Base-by-base conservation (phyloP, 2,888 invertebrate genomes). In the Liodrosophila aerea region DNA sequence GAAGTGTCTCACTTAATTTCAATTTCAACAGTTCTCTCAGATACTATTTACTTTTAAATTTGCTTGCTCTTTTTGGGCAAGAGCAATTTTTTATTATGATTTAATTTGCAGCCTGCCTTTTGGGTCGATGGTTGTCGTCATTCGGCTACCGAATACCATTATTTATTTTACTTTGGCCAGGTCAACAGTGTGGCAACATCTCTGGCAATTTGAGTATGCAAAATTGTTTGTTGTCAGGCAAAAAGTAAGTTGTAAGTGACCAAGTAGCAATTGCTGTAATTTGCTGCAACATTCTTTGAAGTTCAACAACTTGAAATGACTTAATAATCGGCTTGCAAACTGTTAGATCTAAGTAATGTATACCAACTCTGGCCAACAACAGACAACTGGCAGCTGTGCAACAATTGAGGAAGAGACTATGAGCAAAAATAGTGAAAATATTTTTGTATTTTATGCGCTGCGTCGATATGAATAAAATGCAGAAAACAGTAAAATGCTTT, bases 401-500 rank as follows among this genome's bases (percentile, higher is more conserved):
- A 4, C 22, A n/a, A 7, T 9, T 5, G 34, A 22, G 33, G 37
- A 51, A 41, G 43, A 46, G 59, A 51, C 31, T 39, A 52, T 43
- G 56, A 60, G 69, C 78, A 70, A 82, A 85, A 85, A 77, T 82
- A 76, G 85, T 74, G 68, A 44, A 76, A 75, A 82, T 60, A 74
- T 74, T 62, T 70, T 59, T 59, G 73, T 64, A 70, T 78, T 78
- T 73, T 68, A 64, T 71, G 57, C 45, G 57, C 51, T 50, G 68
- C 64, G n/a, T 60, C 82, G 84, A 87, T 85, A 73, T 66, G 86
- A 72, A 70, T 78, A 78, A 85, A 80, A 81, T 73, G 78, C 73
- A 56, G 74, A 77, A 72, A 76, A 75, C 86, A 85, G 84, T 63
- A 73, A 83, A 83, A 84, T 77, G 84, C 78, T 84, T 84, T 84